Percentiles rank a stretch among this genome's conserved stretches.
phyloP scores from a whole-genome alignment of 2,888 invertebrate species.

The Drosophila phalerata region DNA sequence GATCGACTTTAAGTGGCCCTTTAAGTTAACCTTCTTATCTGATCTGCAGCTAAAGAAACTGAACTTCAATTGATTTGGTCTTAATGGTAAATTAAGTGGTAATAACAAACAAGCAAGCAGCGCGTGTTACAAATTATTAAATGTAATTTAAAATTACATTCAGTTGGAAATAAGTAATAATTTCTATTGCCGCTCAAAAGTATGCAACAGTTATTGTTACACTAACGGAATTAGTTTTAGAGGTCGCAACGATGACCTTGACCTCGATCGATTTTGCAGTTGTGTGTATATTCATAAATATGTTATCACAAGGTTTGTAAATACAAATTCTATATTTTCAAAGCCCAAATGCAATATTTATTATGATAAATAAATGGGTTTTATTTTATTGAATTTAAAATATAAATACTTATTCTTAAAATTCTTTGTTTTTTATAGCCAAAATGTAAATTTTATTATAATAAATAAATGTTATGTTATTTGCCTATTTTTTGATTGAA shows the following conservation, averaged over 20 bases:
- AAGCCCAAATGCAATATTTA: neutral
- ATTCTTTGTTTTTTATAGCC: no score
- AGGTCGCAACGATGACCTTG: neutral
- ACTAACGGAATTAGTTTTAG: neutral
- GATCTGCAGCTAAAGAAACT: constrained; percentile 6
- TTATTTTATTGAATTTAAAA: no score
- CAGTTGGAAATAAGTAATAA: neutral
- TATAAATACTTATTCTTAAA: neutral
- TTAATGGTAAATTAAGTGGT: neutral
- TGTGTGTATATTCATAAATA: neutral
- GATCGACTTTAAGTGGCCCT: constrained; percentile 56
- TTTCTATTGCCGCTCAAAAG: constrained; percentile 8
- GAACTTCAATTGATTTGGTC: neutral
- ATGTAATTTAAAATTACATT: neutral
- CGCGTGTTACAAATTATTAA: neutral
- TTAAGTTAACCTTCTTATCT: constrained; percentile 48
- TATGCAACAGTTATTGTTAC: constrained; percentile 2
- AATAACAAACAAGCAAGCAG: neutral
- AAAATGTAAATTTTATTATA: no score
- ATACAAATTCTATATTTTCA: no score
- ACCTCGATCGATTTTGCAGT: neutral
- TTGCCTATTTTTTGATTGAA: neutral
- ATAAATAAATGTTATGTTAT: no score
- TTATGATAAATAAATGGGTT: neutral
- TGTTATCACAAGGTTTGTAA: no score